These are phyloP conservation scores for Passerina amoena DNA, from an alignment of 2,113 vertebrate genomes.

Conservation along the genomic window DNA sequence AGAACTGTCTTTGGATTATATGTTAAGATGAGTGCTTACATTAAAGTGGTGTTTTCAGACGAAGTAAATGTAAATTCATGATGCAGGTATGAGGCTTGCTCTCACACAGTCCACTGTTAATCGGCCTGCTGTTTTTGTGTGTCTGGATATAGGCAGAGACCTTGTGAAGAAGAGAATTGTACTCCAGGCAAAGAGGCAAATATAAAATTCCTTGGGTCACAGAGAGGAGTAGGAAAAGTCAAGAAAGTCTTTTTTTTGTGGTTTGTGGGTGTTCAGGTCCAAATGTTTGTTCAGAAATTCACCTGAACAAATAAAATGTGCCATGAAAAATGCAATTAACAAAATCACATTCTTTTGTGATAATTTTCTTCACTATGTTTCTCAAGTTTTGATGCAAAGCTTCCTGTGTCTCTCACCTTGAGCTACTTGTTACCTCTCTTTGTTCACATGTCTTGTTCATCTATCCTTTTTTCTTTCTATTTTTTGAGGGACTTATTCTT, in stretches of 20 bases:
- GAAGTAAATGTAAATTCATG: neutral
- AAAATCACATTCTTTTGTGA: neutral
- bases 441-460: neutral
- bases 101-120: neutral
- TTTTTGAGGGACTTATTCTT: neutral
- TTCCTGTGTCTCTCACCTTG: neutral
- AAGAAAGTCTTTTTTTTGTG: neutral
- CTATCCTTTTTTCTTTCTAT: neutral
- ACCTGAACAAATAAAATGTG: neutral
- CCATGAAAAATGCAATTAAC: neutral
- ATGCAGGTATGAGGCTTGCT: neutral
- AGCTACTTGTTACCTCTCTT: neutral
- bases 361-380: neutral
- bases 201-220: neutral
- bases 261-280: neutral
- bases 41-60: neutral
- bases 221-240: neutral
- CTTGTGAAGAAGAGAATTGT: neutral
- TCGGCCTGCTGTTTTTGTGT: neutral
- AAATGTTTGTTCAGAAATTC: neutral
- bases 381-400: rapidly evolving
- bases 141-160: neutral
- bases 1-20: neutral
- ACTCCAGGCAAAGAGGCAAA: neutral
- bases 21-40: neutral